A percentile compares a stretch with the other conserved stretches of the same genome.
Conservation (phyloP, 30 jellyfish, hydroid and myxozoan genomes). For the Chironex yamaguchii region DNA sequence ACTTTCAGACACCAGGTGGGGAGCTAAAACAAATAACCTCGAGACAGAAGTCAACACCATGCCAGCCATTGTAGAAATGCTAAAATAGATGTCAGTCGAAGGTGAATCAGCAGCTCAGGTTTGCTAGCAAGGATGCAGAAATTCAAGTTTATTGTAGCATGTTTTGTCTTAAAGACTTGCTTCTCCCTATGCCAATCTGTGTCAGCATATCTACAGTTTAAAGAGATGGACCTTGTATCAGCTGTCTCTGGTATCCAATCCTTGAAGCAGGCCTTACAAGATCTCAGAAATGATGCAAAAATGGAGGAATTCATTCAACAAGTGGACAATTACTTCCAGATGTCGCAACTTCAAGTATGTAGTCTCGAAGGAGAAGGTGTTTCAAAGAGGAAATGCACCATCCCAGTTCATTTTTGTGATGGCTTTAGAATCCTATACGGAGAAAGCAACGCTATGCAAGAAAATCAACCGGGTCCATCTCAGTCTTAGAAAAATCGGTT, state of each 20-base stretch:
- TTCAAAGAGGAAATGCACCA: constrained; percentile 41
- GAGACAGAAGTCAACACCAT: constrained; percentile 53
- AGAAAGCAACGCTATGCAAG: constrained; percentile 7
- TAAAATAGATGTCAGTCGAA: constrained; percentile 36
- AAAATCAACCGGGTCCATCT: neutral
- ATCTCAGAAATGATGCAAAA: neutral
- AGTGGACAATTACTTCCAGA: constrained; percentile 11
- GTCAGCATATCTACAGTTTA: too few species aligned
- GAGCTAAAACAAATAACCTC: constrained; percentile 24
- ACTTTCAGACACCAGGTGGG: constrained; percentile 59
- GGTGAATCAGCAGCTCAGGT: too few species aligned
- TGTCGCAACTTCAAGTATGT: neutral
- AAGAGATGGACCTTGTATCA: too few species aligned
- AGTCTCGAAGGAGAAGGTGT: constrained; percentile 40
- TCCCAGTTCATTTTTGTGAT: constrained; percentile 31
- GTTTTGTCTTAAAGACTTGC: too few species aligned
- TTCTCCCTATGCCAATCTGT: too few species aligned
- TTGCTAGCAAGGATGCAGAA: too few species aligned
- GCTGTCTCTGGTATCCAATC: too few species aligned
- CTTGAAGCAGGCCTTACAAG: too few species aligned
- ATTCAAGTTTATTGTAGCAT: too few species aligned
- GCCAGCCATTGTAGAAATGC: constrained; percentile 53
- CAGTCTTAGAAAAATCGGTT: neutral
- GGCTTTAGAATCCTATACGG: constrained; percentile 6
- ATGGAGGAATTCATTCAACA: neutral